These are phyloP conservation scores for Scaptomyza montana DNA, from an alignment of 1,140 invertebrate genomes.

Conservation along the genomic window DNA sequence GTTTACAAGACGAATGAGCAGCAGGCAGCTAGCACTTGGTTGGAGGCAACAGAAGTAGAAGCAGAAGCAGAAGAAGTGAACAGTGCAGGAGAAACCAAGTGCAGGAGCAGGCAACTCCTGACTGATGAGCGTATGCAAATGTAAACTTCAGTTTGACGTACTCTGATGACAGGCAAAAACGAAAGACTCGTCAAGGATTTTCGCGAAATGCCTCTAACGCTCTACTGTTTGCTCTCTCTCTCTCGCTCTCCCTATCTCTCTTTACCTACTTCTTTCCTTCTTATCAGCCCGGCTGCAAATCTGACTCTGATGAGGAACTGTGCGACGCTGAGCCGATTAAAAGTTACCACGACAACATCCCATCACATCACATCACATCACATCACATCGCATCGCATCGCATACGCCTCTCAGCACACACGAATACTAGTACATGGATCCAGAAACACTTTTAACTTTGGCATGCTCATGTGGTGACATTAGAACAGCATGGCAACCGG, in stretches of 20 bases:
- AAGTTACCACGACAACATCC: slow-evolving; percentile 73
- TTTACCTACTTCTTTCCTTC: no score
- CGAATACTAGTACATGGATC: slow-evolving; percentile 10
- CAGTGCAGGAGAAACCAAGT: slow-evolving; percentile 21
- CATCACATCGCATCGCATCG: slow-evolving; percentile 23
- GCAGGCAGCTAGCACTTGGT: background rate
- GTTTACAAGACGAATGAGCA: slow-evolving; percentile 80
- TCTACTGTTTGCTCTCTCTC: background rate
- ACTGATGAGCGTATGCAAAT: slow-evolving; percentile 78
- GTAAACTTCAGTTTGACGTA: slow-evolving; percentile 55
- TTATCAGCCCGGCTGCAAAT: background rate
- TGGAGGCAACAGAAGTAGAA: slow-evolving; percentile 1
- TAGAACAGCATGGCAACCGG: background rate
- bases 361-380: slow-evolving; percentile 39
- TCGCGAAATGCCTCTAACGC: slow-evolving; percentile 16
- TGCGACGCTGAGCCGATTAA: slow-evolving; percentile 74
- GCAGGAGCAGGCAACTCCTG: slow-evolving; percentile 32
- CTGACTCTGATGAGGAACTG: slow-evolving; percentile 51
- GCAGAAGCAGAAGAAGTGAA: background rate
- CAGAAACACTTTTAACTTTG: slow-evolving; percentile 7
- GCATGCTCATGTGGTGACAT: background rate
- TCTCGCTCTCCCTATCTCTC: no score
- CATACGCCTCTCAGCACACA: slow-evolving; percentile 11
- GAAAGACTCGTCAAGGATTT: slow-evolving; percentile 33
- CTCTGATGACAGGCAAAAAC: slow-evolving; percentile 61